phyloP scores from a whole-genome alignment of 1,140 invertebrate genomes.

The Periplaneta americana region DNA sequence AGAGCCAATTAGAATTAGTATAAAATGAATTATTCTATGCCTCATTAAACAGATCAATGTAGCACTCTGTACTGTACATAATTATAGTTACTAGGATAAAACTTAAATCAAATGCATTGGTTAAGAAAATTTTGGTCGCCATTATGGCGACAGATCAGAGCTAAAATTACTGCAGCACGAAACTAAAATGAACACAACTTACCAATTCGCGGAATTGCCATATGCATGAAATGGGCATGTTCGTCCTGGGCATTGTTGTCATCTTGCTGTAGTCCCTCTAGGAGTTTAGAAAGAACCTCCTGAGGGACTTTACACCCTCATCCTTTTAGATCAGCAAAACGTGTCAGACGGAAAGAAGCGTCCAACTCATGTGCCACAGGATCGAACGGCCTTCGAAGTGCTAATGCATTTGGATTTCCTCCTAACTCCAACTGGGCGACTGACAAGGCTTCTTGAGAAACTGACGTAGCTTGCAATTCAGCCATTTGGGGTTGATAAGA shows the following conservation, averaged over 20 bases:
- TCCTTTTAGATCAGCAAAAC: conserved; percentile 97
- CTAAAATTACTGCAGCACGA: not conserved
- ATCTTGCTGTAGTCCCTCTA: conserved; percentile 90
- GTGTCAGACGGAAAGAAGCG: conserved; percentile 88
- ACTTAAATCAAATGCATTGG: not conserved
- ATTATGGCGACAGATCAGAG: not conserved
- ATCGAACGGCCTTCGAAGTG: conserved; percentile 86
- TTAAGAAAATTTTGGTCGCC: not conserved
- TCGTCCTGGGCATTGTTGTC: conserved; percentile 74
- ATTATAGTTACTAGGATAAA: not conserved
- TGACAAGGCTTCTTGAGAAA: conserved; percentile 66
- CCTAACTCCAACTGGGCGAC: conserved; percentile 78
- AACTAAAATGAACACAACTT: not conserved
- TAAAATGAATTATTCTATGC: too few relatives aligned
- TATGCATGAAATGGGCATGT: conserved; percentile 81
- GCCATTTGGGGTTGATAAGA: conserved; percentile 33
- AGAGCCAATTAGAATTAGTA: too few relatives aligned
- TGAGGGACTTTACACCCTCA: conserved; percentile 99
- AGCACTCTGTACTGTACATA: too few relatives aligned
- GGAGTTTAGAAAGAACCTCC: conserved; percentile 90
- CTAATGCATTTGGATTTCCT: conserved; percentile 71
- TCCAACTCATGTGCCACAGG: conserved; percentile 93
- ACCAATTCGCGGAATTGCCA: conserved; percentile 81
- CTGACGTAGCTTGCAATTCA: conserved; percentile 44
- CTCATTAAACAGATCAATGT: too few relatives aligned